Evolutionary conservation across 2,888 invertebrate genomes (phyloP).

Genomic region (Agrotis exclamationis): DNA sequence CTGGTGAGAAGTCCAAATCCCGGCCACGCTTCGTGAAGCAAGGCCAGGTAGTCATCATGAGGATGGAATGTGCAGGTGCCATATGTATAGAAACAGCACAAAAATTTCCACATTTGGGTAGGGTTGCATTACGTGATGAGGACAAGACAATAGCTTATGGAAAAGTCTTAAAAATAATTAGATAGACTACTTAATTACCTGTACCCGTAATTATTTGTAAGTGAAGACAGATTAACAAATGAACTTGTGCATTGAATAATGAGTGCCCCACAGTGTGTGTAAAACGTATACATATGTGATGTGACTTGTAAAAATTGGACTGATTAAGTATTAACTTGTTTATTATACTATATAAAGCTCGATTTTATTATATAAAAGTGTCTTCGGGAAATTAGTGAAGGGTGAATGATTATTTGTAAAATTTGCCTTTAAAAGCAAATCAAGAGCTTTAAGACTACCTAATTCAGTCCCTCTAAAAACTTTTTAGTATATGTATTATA

Average conservation of each 20-base stretch:
- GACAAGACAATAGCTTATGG: constrained; percentile 76
- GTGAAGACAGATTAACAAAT: no score
- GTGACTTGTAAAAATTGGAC: background rate
- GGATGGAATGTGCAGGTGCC: constrained; percentile 11
- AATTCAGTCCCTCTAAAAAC: no score
- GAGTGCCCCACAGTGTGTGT: no score
- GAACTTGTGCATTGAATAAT: no score
- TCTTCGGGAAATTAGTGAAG: background rate
- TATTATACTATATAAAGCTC: no score
- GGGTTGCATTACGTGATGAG: constrained; percentile 18
- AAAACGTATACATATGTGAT: no score
- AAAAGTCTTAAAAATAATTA: constrained; percentile 27
- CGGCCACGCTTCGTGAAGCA: constrained; percentile 16
- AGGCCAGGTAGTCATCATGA: constrained; percentile 18
- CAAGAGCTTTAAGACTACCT: constrained; percentile 3
- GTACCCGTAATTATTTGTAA: no score
- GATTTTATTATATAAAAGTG: no score
- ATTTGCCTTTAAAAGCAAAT: constrained; percentile 5
- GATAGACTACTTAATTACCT: background rate
- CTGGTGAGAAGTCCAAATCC: background rate
- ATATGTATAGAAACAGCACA: constrained; percentile 16
- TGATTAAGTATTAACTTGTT: constrained; percentile 3
- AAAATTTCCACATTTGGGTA: background rate
- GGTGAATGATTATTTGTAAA: background rate
- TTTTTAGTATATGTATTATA: no score